phyloP scores from a whole-genome alignment of 2,888 invertebrate genomes.

The Stegana nigrithorax region DNA sequence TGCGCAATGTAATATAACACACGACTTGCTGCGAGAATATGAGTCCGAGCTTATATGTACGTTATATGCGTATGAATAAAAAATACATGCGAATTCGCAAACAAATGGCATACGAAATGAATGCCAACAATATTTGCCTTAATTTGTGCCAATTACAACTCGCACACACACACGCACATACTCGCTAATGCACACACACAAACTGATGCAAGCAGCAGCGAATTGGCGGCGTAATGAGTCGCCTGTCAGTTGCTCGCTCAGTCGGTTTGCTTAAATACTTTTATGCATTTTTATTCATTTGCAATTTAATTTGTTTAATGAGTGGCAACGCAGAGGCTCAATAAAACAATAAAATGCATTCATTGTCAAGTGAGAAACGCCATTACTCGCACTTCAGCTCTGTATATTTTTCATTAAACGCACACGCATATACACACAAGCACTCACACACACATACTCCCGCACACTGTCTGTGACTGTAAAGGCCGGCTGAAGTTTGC shows the following conservation, averaged over 20 bases:
- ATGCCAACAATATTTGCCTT: constrained; percentile 10
- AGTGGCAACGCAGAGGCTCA: constrained; percentile 25
- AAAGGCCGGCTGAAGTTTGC: no score
- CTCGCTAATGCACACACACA: no score
- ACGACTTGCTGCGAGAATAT: no score
- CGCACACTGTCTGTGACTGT: no score
- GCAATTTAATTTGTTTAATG: constrained; percentile 58
- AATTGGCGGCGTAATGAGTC: not conserved
- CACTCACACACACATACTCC: constrained; percentile 5
- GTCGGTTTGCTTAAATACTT: constrained; percentile 23
- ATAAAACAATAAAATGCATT: constrained; percentile 59
- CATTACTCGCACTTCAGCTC: constrained; percentile 38
- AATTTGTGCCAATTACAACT: constrained; percentile 16
- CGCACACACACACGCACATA: no score
- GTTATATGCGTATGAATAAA: no score
- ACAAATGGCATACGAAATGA: constrained; percentile 1
- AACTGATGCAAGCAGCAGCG: not conserved
- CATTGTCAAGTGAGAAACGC: constrained; percentile 63
- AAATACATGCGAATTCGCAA: not conserved
- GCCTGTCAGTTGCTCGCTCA: no score
- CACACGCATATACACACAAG: constrained; percentile 17
- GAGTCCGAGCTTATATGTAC: no score
- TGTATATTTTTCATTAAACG: constrained; percentile 44
- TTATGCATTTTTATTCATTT: constrained; percentile 25
- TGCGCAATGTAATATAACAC: no score